Conservation (phyloP, 92 coral and sea anemone genomes). For the Epizoanthus illoricatus region DNA sequence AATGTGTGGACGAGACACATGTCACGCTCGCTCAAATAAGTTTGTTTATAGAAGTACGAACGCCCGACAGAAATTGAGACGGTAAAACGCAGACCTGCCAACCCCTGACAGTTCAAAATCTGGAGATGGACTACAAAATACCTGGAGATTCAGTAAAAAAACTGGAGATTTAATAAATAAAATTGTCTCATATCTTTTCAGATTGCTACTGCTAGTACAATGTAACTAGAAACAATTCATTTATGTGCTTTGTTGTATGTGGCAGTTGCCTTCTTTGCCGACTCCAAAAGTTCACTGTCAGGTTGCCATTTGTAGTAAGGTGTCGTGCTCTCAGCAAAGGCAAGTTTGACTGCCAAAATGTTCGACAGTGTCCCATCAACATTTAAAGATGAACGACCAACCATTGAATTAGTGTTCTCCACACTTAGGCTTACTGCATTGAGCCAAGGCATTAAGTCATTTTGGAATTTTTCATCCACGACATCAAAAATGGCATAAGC, state of each 20-base stretch:
- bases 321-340: slow-evolving; percentile 19
- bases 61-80: too few species aligned
- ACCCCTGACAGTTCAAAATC: too few species aligned
- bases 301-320: slow-evolving; percentile 39
- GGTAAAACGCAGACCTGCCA: too few species aligned
- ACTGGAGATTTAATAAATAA: too few species aligned
- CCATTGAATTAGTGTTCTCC: slow-evolving; percentile 58
- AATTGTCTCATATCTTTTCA: too few species aligned
- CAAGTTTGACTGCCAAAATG: slow-evolving; percentile 40
- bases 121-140: too few species aligned
- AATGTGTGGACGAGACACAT: too few species aligned
- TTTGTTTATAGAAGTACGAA: too few species aligned
- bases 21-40: too few species aligned
- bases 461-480: slow-evolving; percentile 48
- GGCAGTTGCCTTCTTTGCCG: slow-evolving; percentile 28
- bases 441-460: slow-evolving; percentile 44
- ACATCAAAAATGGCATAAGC: slow-evolving; percentile 44
- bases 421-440: slow-evolving; percentile 47
- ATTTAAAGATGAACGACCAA: slow-evolving; percentile 45
- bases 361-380: slow-evolving; percentile 38
- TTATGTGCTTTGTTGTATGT: slow-evolving; percentile 16
- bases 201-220: too few species aligned
- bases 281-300: slow-evolving; percentile 22
- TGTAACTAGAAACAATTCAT: background rate
- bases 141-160: too few species aligned